Conservation (phyloP, 2,888 invertebrate genomes). For the Acanthopleura granulata region DNA sequence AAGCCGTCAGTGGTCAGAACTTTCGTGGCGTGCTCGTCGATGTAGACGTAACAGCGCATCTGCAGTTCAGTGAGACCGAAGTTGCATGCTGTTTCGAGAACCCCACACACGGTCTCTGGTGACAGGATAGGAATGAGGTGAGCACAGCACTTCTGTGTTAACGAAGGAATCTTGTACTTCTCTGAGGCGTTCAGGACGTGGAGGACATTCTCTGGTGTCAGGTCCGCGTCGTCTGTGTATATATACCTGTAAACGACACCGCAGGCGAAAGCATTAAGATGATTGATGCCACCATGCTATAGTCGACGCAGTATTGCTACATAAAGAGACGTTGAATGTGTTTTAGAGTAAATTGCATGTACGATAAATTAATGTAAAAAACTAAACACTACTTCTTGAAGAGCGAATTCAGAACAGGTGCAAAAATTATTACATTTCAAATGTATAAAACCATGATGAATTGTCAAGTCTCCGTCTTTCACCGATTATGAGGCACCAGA, state of each 20-base stretch:
- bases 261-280: neutral
- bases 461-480: too few relatives aligned
- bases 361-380: too few relatives aligned
- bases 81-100: conserved; percentile 40
- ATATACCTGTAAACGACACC: conserved; percentile 34
- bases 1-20: conserved; percentile 28
- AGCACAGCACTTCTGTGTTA: conserved; percentile 31
- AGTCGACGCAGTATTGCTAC: too few relatives aligned
- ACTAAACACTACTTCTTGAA: too few relatives aligned
- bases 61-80: conserved; percentile 34
- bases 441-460: too few relatives aligned
- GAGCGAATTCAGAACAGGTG: too few relatives aligned
- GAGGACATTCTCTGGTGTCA: conserved; percentile 37
- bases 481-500: too few relatives aligned
- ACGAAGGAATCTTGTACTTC: conserved; percentile 31
- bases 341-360: too few relatives aligned
- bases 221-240: conserved; percentile 36
- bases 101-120: conserved; percentile 36
- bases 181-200: conserved; percentile 34
- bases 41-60: conserved; percentile 30
- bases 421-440: too few relatives aligned
- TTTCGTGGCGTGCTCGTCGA: conserved; percentile 31
- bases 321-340: too few relatives aligned
- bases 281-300: too few relatives aligned
- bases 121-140: conserved; percentile 37